These are phyloP conservation scores for Steinernema feltiae DNA, from an alignment of 1,140 invertebrate species.

Conservation along the genomic window DNA sequence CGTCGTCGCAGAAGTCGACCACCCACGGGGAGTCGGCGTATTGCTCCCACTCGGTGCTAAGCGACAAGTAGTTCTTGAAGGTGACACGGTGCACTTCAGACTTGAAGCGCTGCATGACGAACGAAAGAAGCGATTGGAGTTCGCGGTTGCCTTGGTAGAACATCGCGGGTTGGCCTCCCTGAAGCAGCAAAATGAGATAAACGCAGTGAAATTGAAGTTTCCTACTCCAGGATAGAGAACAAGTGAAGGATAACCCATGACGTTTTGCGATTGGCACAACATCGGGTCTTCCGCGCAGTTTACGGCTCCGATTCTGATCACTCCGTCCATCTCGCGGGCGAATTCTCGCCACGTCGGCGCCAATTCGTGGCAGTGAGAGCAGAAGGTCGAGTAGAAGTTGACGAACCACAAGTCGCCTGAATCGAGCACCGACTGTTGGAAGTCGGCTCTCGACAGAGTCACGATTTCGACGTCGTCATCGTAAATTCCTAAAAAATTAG, in stretches of 20 bases:
- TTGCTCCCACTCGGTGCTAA: conserved; percentile 43
- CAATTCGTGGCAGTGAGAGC: conserved; percentile 74
- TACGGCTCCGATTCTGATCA: conserved; percentile 71
- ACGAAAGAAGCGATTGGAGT: conserved; percentile 42
- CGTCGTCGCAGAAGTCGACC: conserved; percentile 49
- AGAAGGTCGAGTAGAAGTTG: conserved; percentile 78
- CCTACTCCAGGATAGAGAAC: conserved; percentile 63
- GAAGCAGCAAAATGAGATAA: too few species aligned
- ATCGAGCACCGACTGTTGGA: conserved; percentile 66
- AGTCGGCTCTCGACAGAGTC: conserved; percentile 69
- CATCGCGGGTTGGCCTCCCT: background rate
- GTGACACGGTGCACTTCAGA: conserved; percentile 45
- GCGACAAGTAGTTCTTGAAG: conserved; percentile 34
- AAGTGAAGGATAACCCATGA: conserved; percentile 69
- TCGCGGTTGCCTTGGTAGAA: conserved; percentile 51
- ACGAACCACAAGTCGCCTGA: conserved; percentile 72
- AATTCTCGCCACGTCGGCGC: conserved; percentile 71
- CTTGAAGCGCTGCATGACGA: conserved; percentile 39
- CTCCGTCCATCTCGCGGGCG: conserved; percentile 69
- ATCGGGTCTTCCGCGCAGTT: conserved; percentile 74
- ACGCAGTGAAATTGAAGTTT: too few species aligned
- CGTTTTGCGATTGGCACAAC: conserved; percentile 67
- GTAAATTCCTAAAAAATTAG: conserved; percentile 66
- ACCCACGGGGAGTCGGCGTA: conserved; percentile 43
- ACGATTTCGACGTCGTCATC: conserved; percentile 76